These are phyloP conservation scores for Amblyraja radiata DNA, from an alignment of 2,797 vertebrate genomes.

Conservation along the genomic window DNA sequence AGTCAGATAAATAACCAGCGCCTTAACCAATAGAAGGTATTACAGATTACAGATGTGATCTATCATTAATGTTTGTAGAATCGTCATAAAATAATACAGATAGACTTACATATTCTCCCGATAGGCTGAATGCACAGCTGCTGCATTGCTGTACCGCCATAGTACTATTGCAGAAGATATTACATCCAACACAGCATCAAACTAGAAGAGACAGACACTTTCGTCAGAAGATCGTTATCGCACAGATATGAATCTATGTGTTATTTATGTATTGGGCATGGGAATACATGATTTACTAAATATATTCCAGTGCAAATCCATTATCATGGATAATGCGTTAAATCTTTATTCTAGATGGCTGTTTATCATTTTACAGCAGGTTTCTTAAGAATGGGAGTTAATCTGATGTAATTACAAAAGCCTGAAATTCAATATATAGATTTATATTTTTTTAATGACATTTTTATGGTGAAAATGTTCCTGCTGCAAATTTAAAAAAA, in stretches of 20 bases:
- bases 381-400: not conserved
- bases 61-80: not conserved
- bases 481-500: not conserved
- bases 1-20: too few species aligned
- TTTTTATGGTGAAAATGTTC: not conserved
- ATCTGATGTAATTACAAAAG: not conserved
- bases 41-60: too few species aligned
- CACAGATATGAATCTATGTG: not conserved
- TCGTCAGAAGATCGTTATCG: not conserved
- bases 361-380: not conserved
- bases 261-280: not conserved
- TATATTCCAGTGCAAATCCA: not conserved
- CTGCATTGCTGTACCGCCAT: constrained; percentile 95
- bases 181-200: constrained; percentile 86
- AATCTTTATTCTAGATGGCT: not conserved
- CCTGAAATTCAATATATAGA: not conserved
- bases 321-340: not conserved
- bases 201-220: constrained; percentile 63
- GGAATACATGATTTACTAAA: not conserved
- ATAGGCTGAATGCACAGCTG: constrained; percentile 89
- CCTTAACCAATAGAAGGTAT: too few species aligned
- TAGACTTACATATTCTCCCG: constrained; percentile 91
- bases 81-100: not conserved
- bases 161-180: constrained; percentile 92
- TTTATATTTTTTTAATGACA: not conserved